phyloP scores from a whole-genome alignment of 2,113 vertebrate genomes.

The Leucopsar rothschildi region DNA sequence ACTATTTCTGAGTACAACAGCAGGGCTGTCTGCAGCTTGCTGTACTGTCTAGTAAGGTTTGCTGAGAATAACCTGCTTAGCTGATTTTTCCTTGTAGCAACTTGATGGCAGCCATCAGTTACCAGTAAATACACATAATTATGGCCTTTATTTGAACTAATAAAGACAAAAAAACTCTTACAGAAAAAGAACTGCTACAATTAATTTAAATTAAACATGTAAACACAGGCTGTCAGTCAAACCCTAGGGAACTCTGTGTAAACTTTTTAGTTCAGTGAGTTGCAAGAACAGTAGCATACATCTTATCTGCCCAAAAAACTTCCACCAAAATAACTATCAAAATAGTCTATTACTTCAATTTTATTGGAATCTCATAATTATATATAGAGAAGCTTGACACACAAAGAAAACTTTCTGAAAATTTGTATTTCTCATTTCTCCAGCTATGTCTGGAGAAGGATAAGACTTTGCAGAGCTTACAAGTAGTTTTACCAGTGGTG shows the following conservation, averaged over 20 bases:
- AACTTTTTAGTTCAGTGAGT: neutral
- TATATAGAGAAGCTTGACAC: neutral
- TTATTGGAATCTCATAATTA: neutral
- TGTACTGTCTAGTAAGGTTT: neutral
- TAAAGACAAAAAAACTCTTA: constrained; percentile 56
- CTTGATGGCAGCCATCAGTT: constrained; percentile 37
- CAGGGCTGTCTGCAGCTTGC: neutral
- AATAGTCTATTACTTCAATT: constrained; percentile 1
- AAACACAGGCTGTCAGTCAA: neutral
- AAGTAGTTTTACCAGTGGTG: neutral
- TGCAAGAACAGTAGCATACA: neutral
- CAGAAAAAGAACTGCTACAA: constrained; percentile 22
- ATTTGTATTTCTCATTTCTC: neutral
- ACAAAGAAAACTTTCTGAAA: neutral
- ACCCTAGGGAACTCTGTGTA: neutral
- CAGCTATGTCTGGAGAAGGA: neutral
- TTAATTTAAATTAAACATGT: constrained; percentile 50
- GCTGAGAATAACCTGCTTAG: neutral
- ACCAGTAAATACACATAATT: constrained; percentile 23
- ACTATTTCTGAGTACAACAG: constrained; percentile 5
- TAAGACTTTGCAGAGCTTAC: neutral
- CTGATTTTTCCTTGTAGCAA: neutral
- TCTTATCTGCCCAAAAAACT: neutral
- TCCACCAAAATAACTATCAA: neutral
- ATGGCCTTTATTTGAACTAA: constrained; percentile 53